Percentiles rank a stretch among this genome's conserved stretches.
Evolutionary conservation across 2,888 invertebrate genomes (phyloP).

Genomic region (Nowickia ferox): DNA sequence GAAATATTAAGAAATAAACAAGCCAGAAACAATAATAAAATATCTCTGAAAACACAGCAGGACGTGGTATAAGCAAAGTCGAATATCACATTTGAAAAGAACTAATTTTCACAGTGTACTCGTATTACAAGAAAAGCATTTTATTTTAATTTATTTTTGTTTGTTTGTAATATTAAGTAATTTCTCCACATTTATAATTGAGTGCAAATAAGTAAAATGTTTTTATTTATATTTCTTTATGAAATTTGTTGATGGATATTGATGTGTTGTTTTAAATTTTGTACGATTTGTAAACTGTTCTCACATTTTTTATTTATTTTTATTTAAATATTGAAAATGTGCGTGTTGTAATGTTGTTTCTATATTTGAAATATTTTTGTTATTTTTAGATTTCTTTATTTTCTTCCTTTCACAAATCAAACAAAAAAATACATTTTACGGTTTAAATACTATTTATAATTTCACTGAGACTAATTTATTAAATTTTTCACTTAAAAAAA

Average conservation of each 20-base stretch:
- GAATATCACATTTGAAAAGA: neutral
- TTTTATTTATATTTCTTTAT: constrained; percentile 1
- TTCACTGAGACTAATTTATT: neutral
- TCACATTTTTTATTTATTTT: neutral
- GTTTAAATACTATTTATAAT: neutral
- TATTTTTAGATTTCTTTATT: constrained; percentile 30
- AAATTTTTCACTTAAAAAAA: neutral
- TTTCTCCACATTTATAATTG: neutral
- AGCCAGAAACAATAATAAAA: no score
- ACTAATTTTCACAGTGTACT: neutral
- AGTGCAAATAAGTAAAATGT: neutral
- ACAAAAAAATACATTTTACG: neutral
- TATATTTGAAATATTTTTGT: neutral
- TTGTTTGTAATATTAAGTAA: neutral
- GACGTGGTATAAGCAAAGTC: no score
- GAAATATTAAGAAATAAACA: no score
- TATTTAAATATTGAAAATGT: neutral
- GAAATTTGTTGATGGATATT: neutral
- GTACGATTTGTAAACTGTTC: neutral
- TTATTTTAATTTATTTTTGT: neutral
- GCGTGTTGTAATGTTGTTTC: neutral
- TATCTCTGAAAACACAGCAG: no score
- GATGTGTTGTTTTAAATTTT: neutral
- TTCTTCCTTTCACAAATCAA: neutral
- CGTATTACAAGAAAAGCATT: neutral